Evolutionary conservation across 2,113 vertebrate species (phyloP).

Genomic region (Hippocampus zosterae): DNA sequence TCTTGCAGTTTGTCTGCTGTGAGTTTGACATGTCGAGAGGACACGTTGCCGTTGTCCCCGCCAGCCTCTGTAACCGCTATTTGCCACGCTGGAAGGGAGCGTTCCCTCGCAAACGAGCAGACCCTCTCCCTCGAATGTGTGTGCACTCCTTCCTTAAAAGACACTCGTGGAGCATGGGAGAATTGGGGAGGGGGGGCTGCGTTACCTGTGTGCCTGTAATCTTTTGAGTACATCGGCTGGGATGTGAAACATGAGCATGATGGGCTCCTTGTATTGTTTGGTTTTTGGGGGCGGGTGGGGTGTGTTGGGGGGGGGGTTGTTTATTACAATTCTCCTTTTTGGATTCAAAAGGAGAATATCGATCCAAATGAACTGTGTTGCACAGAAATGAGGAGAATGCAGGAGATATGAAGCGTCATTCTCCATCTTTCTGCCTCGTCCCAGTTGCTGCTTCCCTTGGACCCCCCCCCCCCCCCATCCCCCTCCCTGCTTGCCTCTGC

Average conservation of each 20-base stretch:
- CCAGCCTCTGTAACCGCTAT: slow-evolving; percentile 43
- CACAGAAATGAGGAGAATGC: slow-evolving; percentile 68
- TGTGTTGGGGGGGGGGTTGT: no score
- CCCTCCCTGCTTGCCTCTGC: slow-evolving; percentile 4
- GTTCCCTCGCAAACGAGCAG: slow-evolving; percentile 46
- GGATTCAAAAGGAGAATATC: slow-evolving; percentile 72
- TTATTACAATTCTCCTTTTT: slow-evolving; percentile 71
- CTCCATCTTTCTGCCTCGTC: slow-evolving; percentile 55
- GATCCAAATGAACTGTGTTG: slow-evolving; percentile 76
- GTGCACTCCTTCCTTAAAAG: slow-evolving; percentile 66
- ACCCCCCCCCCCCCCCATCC: slow-evolving; percentile 30
- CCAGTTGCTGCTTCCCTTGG: slow-evolving; percentile 66
- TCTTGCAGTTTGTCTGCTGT: slow-evolving; percentile 41
- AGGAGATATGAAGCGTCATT: slow-evolving; percentile 44
- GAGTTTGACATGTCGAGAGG: slow-evolving; percentile 32
- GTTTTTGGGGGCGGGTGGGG: not conserved
- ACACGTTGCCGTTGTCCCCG: slow-evolving; percentile 41
- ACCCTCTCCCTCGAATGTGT: slow-evolving; percentile 66
- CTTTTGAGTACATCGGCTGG: slow-evolving; percentile 58
- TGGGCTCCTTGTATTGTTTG: slow-evolving; percentile 74
- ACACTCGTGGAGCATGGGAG: slow-evolving; percentile 61
- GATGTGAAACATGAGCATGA: slow-evolving; percentile 48
- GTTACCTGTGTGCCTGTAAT: slow-evolving; percentile 66
- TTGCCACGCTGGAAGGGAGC: slow-evolving; percentile 46
- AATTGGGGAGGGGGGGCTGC: slow-evolving; percentile 55